phyloP scores from a whole-genome alignment of 2,113 vertebrate species.

The Ardeotis arabs region DNA sequence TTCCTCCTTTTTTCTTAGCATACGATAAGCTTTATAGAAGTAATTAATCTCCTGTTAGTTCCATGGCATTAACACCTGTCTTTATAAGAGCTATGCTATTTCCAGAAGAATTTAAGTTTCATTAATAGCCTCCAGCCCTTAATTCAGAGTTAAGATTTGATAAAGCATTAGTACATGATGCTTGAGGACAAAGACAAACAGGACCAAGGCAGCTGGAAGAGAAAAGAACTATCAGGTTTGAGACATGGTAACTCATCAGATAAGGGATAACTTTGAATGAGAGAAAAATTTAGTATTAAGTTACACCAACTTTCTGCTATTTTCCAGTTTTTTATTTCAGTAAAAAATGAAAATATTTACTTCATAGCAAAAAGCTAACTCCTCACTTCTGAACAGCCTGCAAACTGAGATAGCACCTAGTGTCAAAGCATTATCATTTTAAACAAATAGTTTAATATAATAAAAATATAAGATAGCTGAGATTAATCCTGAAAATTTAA shows the following conservation, averaged over 20 bases:
- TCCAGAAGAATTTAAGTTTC: not conserved
- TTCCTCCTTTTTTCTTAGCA: not conserved
- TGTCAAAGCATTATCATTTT: not conserved
- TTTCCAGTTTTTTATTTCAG: not conserved
- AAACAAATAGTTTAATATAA: not conserved
- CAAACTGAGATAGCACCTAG: not conserved
- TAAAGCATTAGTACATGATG: not conserved
- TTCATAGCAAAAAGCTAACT: not conserved
- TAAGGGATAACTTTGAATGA: not conserved
- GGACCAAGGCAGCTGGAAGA: not conserved
- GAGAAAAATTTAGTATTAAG: not conserved
- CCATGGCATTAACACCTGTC: not conserved
- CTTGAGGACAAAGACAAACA: not conserved
- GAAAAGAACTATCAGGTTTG: not conserved
- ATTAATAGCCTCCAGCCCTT: not conserved
- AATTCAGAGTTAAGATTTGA: not conserved
- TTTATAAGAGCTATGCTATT: not conserved
- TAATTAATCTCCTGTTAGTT: not conserved
- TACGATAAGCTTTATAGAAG: not conserved
- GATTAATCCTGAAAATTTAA: not conserved
- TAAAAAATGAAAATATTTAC: not conserved
- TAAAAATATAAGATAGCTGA: not conserved
- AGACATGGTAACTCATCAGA: not conserved
- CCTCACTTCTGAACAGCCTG: not conserved
- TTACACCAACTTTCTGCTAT: not conserved